phyloP scores from a whole-genome alignment of 2,888 invertebrate species.

The Hypsopygia costalis region DNA sequence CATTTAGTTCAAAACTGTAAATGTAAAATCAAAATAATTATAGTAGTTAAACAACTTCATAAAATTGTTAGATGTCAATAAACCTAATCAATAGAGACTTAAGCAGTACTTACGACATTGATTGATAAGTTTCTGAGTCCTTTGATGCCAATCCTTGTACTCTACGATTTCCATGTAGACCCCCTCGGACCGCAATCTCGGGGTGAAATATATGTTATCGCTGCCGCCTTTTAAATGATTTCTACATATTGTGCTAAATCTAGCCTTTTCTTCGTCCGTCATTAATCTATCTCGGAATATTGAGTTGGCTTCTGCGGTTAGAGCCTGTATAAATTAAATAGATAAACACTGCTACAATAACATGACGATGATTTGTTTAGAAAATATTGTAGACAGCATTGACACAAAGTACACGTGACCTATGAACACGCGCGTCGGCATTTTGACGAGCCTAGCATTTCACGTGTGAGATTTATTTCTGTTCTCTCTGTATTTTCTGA shows the following conservation, averaged over 20 bases:
- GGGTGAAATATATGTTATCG: conserved; percentile 42
- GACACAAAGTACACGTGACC: too few relatives aligned
- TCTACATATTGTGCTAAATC: conserved; percentile 83
- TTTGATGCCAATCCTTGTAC: conserved; percentile 82
- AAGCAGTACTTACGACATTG: conserved; percentile 80
- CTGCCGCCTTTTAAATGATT: conserved; percentile 51
- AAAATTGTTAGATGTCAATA: too few relatives aligned
- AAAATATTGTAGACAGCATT: background rate
- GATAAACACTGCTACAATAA: conserved; percentile 5
- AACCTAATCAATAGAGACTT: too few relatives aligned
- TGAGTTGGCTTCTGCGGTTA: conserved; percentile 87
- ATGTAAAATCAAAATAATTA: too few relatives aligned
- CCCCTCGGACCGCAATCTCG: conserved; percentile 50
- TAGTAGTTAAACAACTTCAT: too few relatives aligned
- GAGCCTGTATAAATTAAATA: conserved; percentile 77
- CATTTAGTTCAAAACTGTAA: too few relatives aligned
- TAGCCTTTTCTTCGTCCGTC: conserved; percentile 82
- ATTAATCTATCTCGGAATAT: conserved; percentile 89
- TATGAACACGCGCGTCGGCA: too few relatives aligned
- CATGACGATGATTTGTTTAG: background rate
- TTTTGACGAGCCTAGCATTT: too few relatives aligned
- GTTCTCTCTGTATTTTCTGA: too few relatives aligned
- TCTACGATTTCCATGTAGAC: conserved; percentile 62
- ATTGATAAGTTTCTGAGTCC: conserved; percentile 82
- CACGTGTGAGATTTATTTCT: too few relatives aligned